Evolutionary conservation across 2,888 invertebrate genomes (phyloP), one percentile per base, ranked within the genome.

Genomic region (Malacosoma neustria): DNA sequence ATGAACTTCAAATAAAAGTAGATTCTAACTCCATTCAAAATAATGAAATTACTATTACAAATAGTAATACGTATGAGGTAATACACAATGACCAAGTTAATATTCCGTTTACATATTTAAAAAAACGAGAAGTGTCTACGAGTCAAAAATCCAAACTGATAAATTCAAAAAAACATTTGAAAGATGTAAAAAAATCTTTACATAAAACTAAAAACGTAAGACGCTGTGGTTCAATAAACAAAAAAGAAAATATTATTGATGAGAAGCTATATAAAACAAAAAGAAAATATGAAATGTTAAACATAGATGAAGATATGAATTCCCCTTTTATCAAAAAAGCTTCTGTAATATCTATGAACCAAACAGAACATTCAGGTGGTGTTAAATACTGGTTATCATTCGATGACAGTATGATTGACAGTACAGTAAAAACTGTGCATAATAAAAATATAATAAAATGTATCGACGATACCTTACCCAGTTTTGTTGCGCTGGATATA

Each of bases 341-440:
- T 0, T 56, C 74, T 0, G 66, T 85, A 0, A 61, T 82, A 14
- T 59, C 84, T 0, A 86, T 86, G 79, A 79, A 80, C 0, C 84
- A 76, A 30, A 80, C 65, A 0, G 69, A 63, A 33, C 69, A 79
- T 30, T 63, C 56, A 0, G 82, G 85, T 0, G 86, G 86, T 0
- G 54, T 84, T 0, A 86, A 84, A 45, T 86, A 80, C 32, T 86
- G 86, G 86, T 29, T 86, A 0, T 85, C 84, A 0, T 86, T 86
- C 37, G 81, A 85, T 31, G 76, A 81, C 9, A 62, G 56, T 36
- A 1, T 4, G 22, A 9, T 22, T 0, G 22, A 22, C 5, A 22
- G 9, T 9, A 7, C 51, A 0, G 39, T 46, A 1, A 51, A 66
- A n/a, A 41, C 45, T 2, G 53, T 58, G 0, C 48, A 39, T 37